Base-by-base conservation (phyloP, 1,140 invertebrate species). In the Cepaea nemoralis region DNA sequence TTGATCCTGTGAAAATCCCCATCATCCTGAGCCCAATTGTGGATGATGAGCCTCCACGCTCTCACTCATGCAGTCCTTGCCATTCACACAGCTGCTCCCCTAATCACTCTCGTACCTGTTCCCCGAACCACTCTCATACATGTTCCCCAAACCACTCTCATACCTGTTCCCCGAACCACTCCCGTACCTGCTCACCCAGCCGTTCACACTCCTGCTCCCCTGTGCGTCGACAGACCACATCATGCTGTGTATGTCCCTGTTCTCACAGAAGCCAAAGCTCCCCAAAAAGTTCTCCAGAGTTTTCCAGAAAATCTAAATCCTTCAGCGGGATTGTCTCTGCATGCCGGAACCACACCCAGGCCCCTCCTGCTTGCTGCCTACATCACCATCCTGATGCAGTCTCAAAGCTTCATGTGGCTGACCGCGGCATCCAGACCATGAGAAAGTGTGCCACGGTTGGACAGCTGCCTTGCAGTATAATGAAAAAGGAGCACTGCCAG, bases 1-100 rank as follows among this genome's bases (percentile, higher is more conserved):
- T 88, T 82, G 87, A 88, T 50, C 87, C 87, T 14, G 84, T 85
- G 16, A 82, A 85, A 70, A 85, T 85, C 27, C 84, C 84, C 37
- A 85, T 85, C n/a, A 83, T 85, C 33, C 82, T 85, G 1, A 83
- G 80, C 42, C 84, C 84, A 24, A 80, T 85, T 8, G 66, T 85
- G 1, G 84, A 80, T 48, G 77, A 79, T 59, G 82, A 69, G 22
- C 59, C 42, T 35, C 19, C 63, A 1, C 55, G 39, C 35, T 85
- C 67, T 77, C 83, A 63, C 40, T 84, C 73, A 22, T 67, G 40
- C 70, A 83, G 76, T 71, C 82, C 45, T 0, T 75, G 59, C 31
- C 59, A 70, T 19, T 55, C 50, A 55, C 50, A 55, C 19, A 22
- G 16, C 19, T 55, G 50, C 19, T 55, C 50, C 50, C n/a, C n/a